Evolutionary conservation across 2,113 vertebrate species (phyloP), one percentile per base, ranked within the genome.

Genomic region (Passer montanus): DNA sequence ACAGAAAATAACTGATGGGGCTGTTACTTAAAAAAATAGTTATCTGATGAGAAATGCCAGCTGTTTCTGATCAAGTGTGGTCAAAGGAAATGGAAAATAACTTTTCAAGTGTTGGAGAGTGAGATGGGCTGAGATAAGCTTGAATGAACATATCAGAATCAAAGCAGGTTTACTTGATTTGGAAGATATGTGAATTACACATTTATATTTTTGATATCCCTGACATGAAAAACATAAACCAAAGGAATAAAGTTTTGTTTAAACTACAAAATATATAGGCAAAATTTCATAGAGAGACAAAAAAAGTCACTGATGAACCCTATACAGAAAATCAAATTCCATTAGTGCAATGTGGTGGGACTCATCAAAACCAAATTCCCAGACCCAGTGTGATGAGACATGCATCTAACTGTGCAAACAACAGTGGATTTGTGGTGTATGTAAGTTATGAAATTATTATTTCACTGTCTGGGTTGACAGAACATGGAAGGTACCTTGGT

Each of bases 361-460:
- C 35, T 84, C 55, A 28, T 52, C 50, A 86, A 80, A 81, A 18
- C 9, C 62, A n/a, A 15, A 81, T 86, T 86, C 41, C 26, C 9
- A 9, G 14, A 53, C 16, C 62, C 10, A 31, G 6, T 6, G 15
- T 52, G 35, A 5, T 83, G 66, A 11, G 23, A 20, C 7, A 19
- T 8, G 21, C 6, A 10, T 33, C 27, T 63, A 27, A 47, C 33
- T 2, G 1, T 46, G n/a, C 0, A 3, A 84, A 31, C 11, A 33
- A 28, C 24, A 85, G 27, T 12, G 7, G 41, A 52, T 10, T 22
- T 52, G 7, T 75, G 69, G 53, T 13, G 59, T 2, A 6, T 30
- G 20, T 41, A 62, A 62, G 28, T 62, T 4, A 39, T 13, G 17
- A 39, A 39, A 39, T 39, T 28, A 19, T 62, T 39, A 66, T 90